Evolutionary conservation across 2,888 invertebrate species (phyloP).

Genomic region (Cheilosia impressa): DNA sequence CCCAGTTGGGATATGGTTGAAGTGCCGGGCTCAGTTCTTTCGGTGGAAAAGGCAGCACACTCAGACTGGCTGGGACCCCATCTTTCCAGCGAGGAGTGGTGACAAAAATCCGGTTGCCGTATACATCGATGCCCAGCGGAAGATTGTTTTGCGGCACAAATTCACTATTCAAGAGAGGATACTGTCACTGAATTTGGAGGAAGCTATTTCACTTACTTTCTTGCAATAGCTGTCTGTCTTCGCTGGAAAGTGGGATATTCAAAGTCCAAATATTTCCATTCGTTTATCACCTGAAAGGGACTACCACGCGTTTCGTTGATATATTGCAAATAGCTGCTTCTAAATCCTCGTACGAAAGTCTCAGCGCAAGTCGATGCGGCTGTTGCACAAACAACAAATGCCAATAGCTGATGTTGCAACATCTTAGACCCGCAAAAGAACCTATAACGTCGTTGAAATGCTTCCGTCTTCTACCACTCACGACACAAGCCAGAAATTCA

Average conservation of each 20-base stretch:
- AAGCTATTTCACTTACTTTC: conserved; percentile 83
- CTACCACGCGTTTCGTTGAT: background rate
- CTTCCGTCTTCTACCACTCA: background rate
- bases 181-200: background rate
- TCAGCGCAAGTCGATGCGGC: background rate
- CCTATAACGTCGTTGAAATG: background rate
- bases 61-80: conserved; percentile 90
- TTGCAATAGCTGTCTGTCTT: conserved; percentile 86
- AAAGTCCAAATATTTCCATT: conserved; percentile 91
- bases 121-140: conserved; percentile 90
- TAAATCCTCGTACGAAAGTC: background rate
- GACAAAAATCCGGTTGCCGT: conserved; percentile 88
- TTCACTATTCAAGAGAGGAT: conserved; percentile 81
- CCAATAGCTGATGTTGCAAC: conserved; percentile 6
- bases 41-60: conserved; percentile 87
- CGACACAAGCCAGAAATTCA: background rate
- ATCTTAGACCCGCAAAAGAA: background rate
- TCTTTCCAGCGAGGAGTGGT: conserved; percentile 91
- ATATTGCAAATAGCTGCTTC: background rate
- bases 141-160: conserved; percentile 90
- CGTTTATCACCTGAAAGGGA: conserved; percentile 85
- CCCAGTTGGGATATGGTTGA: conserved; percentile 91
- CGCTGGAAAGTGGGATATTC: conserved; percentile 87
- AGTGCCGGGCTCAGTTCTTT: conserved; percentile 86
- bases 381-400: background rate